A percentile compares a stretch with the other conserved stretches of the same genome.
These are phyloP conservation scores for Sialia sialis DNA, from an alignment of 2,113 vertebrate species.

Conservation along the genomic window DNA sequence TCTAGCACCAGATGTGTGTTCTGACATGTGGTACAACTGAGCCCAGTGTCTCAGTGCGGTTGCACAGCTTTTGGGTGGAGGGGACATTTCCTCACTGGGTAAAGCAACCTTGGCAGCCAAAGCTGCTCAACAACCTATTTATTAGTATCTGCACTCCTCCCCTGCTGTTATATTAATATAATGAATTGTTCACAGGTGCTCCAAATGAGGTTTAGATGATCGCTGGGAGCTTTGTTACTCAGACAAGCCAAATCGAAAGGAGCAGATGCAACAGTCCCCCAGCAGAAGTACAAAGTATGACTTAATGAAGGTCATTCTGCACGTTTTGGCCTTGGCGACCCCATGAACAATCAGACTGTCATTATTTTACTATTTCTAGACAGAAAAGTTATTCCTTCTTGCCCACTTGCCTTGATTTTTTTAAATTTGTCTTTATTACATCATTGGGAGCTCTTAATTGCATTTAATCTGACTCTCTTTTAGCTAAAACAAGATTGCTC, in stretches of 20 bases:
- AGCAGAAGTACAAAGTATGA: constrained; percentile 68
- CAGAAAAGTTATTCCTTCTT: constrained; percentile 39
- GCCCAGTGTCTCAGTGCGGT: not conserved
- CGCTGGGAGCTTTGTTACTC: constrained; percentile 76
- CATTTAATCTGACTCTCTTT: constrained; percentile 5
- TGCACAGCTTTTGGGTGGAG: not conserved
- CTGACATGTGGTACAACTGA: not conserved
- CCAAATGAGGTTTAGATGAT: constrained; percentile 84
- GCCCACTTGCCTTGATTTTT: not conserved
- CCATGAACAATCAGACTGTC: constrained; percentile 29
- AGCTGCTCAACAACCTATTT: constrained; percentile 68
- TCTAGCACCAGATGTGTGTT: constrained; percentile 40
- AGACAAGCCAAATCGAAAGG: constrained; percentile 78
- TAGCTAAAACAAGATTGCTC: not conserved
- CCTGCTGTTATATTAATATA: constrained; percentile 86
- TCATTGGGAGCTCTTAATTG: constrained; percentile 43
- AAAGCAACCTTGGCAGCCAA: constrained; percentile 66
- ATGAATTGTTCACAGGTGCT: constrained; percentile 90
- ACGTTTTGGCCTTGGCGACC: constrained; percentile 70
- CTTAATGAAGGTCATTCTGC: constrained; percentile 74
- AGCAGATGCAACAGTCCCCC: constrained; percentile 73
- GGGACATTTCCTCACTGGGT: not conserved
- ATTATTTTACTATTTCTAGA: constrained; percentile 42
- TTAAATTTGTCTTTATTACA: constrained; percentile 15
- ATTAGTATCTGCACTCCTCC: constrained; percentile 73